phyloP scores from a whole-genome alignment of 2,888 invertebrate genomes.

The Drosophila macrothrix region DNA sequence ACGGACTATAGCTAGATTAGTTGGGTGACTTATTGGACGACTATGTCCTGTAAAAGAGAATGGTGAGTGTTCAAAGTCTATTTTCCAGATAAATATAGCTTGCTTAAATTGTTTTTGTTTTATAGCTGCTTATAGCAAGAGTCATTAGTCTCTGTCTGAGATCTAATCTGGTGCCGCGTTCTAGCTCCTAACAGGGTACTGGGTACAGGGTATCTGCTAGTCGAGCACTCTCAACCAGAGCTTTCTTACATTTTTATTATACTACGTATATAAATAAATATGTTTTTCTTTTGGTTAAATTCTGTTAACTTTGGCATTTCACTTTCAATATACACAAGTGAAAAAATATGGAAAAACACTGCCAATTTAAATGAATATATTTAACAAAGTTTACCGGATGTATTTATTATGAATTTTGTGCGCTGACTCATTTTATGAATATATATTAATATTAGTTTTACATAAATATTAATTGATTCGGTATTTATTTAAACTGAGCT shows the following conservation, averaged over 20 bases:
- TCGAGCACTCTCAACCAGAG: not conserved
- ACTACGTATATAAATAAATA: not conserved
- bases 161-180: not conserved
- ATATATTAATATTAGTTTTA: not conserved
- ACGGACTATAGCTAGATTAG: no score
- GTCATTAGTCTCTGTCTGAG: not conserved
- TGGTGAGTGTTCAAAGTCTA: no score
- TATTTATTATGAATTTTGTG: constrained; percentile 84
- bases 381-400: constrained; percentile 81
- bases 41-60: no score
- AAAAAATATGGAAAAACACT: not conserved
- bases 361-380: not conserved
- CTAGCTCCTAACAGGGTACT: not conserved
- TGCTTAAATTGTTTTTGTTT: not conserved
- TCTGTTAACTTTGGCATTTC: not conserved
- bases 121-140: not conserved
- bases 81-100: not conserved
- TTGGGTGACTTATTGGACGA: no score
- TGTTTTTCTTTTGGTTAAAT: not conserved
- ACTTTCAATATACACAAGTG: not conserved
- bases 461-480: not conserved
- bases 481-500: constrained; percentile 11
- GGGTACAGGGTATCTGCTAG: not conserved
- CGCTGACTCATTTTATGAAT: constrained; percentile 63
- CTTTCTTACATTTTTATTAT: not conserved